Percentiles rank a stretch among this genome's conserved stretches.
phyloP scores from a whole-genome alignment of 2,888 invertebrate genomes.

The Pinctada fucata region DNA sequence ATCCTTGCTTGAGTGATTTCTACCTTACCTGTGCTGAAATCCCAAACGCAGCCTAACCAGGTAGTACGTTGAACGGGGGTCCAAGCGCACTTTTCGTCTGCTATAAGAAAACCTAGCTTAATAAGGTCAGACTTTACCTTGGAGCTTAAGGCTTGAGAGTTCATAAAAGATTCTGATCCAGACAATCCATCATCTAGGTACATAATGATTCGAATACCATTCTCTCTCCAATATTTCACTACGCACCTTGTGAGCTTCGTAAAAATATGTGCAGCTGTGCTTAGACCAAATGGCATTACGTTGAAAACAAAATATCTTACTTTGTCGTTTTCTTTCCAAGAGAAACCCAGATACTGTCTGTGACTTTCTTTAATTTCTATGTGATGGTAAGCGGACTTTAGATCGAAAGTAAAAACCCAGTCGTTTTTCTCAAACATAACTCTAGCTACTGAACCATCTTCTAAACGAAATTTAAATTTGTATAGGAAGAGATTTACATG shows the following conservation, averaged over 20 bases:
- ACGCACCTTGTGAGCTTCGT: neutral
- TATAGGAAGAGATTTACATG: constrained; percentile 37
- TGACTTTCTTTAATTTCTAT: constrained; percentile 30
- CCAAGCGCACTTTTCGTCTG: no score
- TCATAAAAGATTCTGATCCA: neutral
- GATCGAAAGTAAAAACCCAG: constrained; percentile 31
- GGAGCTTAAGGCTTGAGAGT: neutral
- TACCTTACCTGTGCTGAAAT: constrained; percentile 21
- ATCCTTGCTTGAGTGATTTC: constrained; percentile 16
- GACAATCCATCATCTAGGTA: constrained; percentile 3
- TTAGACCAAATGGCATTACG: neutral
- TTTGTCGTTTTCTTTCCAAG: constrained; percentile 4
- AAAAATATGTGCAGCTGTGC: neutral
- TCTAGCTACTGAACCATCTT: constrained; percentile 30
- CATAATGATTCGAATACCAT: neutral
- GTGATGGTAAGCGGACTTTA: constrained; percentile 34
- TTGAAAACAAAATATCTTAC: constrained; percentile 1
- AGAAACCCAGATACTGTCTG: constrained; percentile 23
- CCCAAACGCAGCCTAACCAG: constrained; percentile 9
- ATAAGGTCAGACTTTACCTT: neutral
- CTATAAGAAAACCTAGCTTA: neutral
- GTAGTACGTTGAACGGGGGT: neutral
- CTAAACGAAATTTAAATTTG: constrained; percentile 35
- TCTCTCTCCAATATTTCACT: neutral
- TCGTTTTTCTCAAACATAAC: constrained; percentile 15